These are phyloP conservation scores for Drepana arcuata DNA, from an alignment of 1,140 invertebrate genomes.

Conservation along the genomic window DNA sequence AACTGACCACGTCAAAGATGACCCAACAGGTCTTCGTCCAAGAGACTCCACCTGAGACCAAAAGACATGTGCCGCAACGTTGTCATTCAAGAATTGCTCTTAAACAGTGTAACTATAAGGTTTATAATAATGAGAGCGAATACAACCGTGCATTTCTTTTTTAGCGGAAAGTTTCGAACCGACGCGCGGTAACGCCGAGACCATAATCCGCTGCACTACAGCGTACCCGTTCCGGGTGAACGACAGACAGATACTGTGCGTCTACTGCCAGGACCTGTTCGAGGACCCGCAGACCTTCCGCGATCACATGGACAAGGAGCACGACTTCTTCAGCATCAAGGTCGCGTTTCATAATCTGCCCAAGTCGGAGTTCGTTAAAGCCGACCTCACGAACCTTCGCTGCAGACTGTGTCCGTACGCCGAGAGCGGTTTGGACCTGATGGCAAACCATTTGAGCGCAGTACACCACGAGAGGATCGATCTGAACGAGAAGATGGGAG, in stretches of 20 bases:
- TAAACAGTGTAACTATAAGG: constrained; percentile 2
- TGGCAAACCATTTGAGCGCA: constrained; percentile 29
- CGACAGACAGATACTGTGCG: constrained; percentile 57
- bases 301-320: constrained; percentile 46
- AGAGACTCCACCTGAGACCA: too few relatives aligned
- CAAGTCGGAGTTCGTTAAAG: constrained; percentile 53
- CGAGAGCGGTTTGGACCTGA: constrained; percentile 22
- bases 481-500: constrained; percentile 33
- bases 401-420: constrained; percentile 34
- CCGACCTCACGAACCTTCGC: constrained; percentile 38
- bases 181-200: constrained; percentile 47
- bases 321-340: constrained; percentile 36
- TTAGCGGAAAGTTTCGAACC: constrained; percentile 50
- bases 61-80: too few relatives aligned
- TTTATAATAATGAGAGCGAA: constrained; percentile 20
- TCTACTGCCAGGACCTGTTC: constrained; percentile 57
- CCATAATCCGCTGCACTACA: constrained; percentile 42
- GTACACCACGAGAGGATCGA: constrained; percentile 29
- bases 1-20: too few relatives aligned
- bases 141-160: constrained; percentile 59
- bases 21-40: too few relatives aligned
- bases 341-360: constrained; percentile 49
- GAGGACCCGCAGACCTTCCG: constrained; percentile 46
- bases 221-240: constrained; percentile 57
- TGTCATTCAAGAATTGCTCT: too few relatives aligned